These are phyloP conservation scores for Oeneis ivallda DNA, from an alignment of 2,888 invertebrate genomes.

Conservation along the genomic window DNA sequence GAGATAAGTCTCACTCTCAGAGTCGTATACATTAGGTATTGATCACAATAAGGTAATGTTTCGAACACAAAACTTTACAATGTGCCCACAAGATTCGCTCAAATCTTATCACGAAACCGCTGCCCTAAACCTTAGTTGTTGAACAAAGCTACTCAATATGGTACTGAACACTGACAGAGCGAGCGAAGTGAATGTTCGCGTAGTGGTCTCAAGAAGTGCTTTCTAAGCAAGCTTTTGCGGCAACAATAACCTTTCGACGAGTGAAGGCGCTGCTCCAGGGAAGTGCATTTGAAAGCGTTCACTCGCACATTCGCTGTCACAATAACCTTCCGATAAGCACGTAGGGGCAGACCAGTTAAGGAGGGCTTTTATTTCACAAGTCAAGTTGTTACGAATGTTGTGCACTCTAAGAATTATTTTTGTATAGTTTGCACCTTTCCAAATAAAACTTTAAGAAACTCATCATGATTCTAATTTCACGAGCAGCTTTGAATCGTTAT, in stretches of 20 bases:
- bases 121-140: background rate
- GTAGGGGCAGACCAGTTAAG: background rate
- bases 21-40: too few species aligned
- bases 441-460: background rate
- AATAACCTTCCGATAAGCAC: conserved; percentile 10
- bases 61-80: too few species aligned
- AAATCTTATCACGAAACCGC: too few species aligned
- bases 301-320: conserved; percentile 1
- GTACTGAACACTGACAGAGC: too few species aligned
- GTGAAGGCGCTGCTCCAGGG: background rate
- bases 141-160: background rate
- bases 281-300: conserved; percentile 6
- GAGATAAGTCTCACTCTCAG: too few species aligned
- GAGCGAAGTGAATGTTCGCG: background rate
- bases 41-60: too few species aligned
- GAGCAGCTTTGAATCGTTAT: background rate
- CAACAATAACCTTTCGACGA: conserved; percentile 10
- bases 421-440: background rate
- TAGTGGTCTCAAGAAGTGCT: conserved; percentile 3
- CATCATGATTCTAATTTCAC: too few species aligned
- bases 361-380: background rate
- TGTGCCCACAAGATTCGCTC: too few species aligned
- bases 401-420: background rate
- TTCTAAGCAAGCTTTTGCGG: background rate
- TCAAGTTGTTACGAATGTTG: background rate